phyloP scores from a whole-genome alignment of 2,888 invertebrate species.

The Incurvaria masculella region DNA sequence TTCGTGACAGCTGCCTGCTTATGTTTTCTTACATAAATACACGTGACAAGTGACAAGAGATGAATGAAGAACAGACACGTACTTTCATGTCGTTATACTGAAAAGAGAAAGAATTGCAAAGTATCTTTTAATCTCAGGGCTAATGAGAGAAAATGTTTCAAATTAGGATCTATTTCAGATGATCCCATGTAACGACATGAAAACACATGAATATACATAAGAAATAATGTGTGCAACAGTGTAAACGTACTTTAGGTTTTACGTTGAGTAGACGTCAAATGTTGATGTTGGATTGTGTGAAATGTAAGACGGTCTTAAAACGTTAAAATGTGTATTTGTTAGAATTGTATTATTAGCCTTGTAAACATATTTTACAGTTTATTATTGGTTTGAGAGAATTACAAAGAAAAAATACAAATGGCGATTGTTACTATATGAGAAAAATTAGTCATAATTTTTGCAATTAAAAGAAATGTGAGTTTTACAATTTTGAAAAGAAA shows the following conservation, averaged over 20 bases:
- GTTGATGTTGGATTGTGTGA: slow-evolving; percentile 43
- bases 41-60: too few species aligned
- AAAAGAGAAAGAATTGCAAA: too few species aligned
- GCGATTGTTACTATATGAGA: slow-evolving; percentile 38
- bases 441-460: slow-evolving; percentile 54
- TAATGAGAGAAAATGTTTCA: too few species aligned
- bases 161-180: too few species aligned
- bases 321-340: slow-evolving; percentile 55
- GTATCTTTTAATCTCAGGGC: too few species aligned
- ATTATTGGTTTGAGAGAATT: slow-evolving; percentile 50
- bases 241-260: slow-evolving; percentile 54
- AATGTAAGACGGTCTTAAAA: slow-evolving; percentile 41
- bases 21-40: too few species aligned
- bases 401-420: slow-evolving; percentile 44
- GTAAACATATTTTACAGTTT: slow-evolving; percentile 54
- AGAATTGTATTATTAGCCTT: slow-evolving; percentile 44
- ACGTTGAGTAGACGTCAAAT: slow-evolving; percentile 46
- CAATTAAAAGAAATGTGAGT: slow-evolving; percentile 58
- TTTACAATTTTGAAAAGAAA: slow-evolving; percentile 57
- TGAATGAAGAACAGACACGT: too few species aligned
- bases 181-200: too few species aligned
- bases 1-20: too few species aligned
- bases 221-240: slow-evolving; percentile 17
- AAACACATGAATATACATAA: too few species aligned
- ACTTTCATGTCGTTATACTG: too few species aligned